These are phyloP conservation scores for Decapterus maruadsi DNA, from an alignment of 2,797 vertebrate genomes.

Conservation along the genomic window DNA sequence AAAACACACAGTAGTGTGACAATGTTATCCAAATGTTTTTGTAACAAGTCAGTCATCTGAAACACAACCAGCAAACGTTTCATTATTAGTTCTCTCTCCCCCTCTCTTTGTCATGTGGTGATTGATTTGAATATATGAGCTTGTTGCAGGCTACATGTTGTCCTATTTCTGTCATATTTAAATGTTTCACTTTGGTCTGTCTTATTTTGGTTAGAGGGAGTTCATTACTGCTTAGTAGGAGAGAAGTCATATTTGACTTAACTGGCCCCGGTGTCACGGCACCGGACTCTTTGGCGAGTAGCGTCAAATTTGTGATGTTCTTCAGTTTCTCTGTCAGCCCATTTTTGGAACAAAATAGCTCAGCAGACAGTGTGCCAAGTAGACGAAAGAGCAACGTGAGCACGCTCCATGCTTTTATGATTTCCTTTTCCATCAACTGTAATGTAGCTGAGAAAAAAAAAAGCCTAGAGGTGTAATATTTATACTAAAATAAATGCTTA, in stretches of 20 bases:
- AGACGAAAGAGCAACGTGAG: slow-evolving; percentile 39
- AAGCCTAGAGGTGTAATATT: slow-evolving; percentile 75
- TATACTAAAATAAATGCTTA: slow-evolving; percentile 75
- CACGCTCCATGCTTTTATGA: slow-evolving; percentile 33
- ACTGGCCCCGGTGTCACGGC: slow-evolving; percentile 31
- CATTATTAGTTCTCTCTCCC: neutral
- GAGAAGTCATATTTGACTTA: slow-evolving; percentile 31
- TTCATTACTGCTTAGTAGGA: slow-evolving; percentile 28
- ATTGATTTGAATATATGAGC: slow-evolving; percentile 19
- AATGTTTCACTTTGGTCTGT: slow-evolving; percentile 27
- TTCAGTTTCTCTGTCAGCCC: slow-evolving; percentile 29
- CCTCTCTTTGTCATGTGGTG: slow-evolving; percentile 9
- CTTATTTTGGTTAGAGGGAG: slow-evolving; percentile 33
- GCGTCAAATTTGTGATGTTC: slow-evolving; percentile 31
- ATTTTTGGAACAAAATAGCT: slow-evolving; percentile 41
- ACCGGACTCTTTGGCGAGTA: slow-evolving; percentile 24
- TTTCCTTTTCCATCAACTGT: slow-evolving; percentile 57
- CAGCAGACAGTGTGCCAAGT: slow-evolving; percentile 49
- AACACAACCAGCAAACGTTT: slow-evolving; percentile 40
- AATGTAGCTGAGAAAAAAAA: slow-evolving; percentile 56
- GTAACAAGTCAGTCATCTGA: slow-evolving; percentile 30
- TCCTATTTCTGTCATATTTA: slow-evolving; percentile 25
- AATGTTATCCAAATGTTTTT: slow-evolving; percentile 54
- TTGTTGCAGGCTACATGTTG: slow-evolving; percentile 17
- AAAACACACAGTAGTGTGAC: slow-evolving; percentile 56